Evolutionary conservation across 2,888 invertebrate genomes (phyloP), one percentile per base, ranked within the genome.

Genomic region (Tetragnatha montana): DNA sequence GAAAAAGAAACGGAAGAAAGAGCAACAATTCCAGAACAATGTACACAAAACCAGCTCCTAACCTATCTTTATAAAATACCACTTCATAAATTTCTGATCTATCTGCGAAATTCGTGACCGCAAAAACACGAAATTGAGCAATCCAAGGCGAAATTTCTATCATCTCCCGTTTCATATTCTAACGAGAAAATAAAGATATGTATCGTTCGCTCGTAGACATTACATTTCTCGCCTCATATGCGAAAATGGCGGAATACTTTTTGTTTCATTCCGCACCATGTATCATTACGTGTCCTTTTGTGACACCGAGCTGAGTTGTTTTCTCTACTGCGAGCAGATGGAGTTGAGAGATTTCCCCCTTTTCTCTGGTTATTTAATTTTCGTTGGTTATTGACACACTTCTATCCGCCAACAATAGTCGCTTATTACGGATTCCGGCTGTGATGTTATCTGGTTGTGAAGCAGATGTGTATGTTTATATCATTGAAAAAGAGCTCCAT

Each of bases 141-240:
- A 78, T 85, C 21, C 75, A 17, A 22, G 21, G 51, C 74, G 49
- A 74, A 88, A 88, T 75, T 70, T 69, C 84, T 88, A 88, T 88
- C 84, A 88, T 88, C 88, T 81, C 60, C 71, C 75, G 22, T 74
- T 47, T 87, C 47, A 19, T 14, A 88, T 83, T 60, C 83, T 88
- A 88, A 88, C 79, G 88, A 88, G 88, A 88, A 88, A 88, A 88
- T 88, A 88, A 88, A 88, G 84, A 84, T 81, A 84, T 80, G 50
- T 88, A 88, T 88, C 83, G 75, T 10, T 17, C 60, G 74, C 22
- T 60, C 60, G 49, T 10, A 84, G 75, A 68, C 69, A 81, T 68
- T 81, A 12, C 68, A 10, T 22, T 7, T 74, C 73, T 82, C 82
- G 22, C 22, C 14, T 12, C 22, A 70, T 49, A 73, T 69, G 50